Conservation (phyloP, 2,888 invertebrate genomes). For the Margaritifera margaritifera region DNA sequence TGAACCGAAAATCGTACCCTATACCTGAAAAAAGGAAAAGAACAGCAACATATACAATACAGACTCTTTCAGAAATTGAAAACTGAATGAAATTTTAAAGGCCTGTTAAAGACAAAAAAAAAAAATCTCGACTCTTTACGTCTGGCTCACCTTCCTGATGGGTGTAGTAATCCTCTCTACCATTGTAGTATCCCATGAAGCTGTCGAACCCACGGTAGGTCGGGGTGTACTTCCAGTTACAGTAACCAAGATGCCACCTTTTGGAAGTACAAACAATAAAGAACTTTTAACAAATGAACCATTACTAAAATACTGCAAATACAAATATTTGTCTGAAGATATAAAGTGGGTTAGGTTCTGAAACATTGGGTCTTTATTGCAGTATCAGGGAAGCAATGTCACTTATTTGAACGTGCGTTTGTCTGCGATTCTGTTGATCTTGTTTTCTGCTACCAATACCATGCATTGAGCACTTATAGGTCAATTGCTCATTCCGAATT, state of each 20-base stretch:
- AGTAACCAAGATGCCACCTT: conserved; percentile 75
- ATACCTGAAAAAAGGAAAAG: conserved; percentile 12
- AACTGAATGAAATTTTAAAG: too few relatives aligned
- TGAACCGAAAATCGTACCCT: conserved; percentile 34
- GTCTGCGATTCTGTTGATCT: too few relatives aligned
- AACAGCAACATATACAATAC: neutral
- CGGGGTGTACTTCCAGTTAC: conserved; percentile 72
- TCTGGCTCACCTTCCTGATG: conserved; percentile 42
- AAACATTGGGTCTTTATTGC: too few relatives aligned
- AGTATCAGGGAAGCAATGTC: too few relatives aligned
- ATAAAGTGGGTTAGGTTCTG: too few relatives aligned
- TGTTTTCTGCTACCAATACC: too few relatives aligned
- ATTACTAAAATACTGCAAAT: too few relatives aligned
- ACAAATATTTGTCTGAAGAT: too few relatives aligned
- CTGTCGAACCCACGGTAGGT: conserved; percentile 73
- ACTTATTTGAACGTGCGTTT: too few relatives aligned
- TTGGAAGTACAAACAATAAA: neutral
- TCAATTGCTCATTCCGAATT: too few relatives aligned
- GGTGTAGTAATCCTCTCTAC: conserved; percentile 65
- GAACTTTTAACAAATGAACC: neutral
- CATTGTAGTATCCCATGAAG: conserved; percentile 73
- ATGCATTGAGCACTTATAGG: too few relatives aligned
- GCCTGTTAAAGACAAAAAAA: neutral
- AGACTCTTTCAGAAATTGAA: too few relatives aligned
- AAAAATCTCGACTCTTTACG: neutral